A percentile compares a stretch with the other conserved stretches of the same genome.
Conservation (phyloP, 2,113 vertebrate species). For the Anolis sagrei region DNA sequence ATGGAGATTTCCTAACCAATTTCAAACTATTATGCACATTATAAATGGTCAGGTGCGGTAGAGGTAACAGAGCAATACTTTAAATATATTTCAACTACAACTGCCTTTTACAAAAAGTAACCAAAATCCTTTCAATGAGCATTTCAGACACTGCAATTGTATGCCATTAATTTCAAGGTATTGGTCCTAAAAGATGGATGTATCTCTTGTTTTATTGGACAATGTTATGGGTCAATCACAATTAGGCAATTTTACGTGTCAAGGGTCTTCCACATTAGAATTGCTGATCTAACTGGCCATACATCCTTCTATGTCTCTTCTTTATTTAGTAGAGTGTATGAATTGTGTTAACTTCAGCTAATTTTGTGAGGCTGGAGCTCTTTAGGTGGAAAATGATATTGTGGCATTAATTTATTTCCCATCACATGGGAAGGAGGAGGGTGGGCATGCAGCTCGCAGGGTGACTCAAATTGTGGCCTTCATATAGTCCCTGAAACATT, state of each 20-base stretch:
- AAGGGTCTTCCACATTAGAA: not conserved
- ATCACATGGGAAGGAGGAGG: no score
- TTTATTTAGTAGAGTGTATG: no score
- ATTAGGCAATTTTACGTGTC: not conserved
- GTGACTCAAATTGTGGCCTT: no score
- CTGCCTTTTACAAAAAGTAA: not conserved
- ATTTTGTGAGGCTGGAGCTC: no score
- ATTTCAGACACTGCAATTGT: not conserved
- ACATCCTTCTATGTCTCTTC: no score
- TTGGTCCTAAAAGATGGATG: not conserved
- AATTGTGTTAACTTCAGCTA: no score
- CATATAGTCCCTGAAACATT: no score
- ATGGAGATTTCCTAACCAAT: constrained; percentile 65
- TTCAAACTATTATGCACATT: constrained; percentile 46
- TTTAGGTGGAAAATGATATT: no score
- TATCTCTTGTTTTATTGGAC: not conserved
- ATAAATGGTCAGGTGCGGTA: not conserved
- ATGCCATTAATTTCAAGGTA: not conserved
- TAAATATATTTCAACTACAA: not conserved
- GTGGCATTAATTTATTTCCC: no score
- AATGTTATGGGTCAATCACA: not conserved
- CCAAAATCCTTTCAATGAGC: not conserved
- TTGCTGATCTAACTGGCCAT: no score
- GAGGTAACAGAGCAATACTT: constrained; percentile 15
- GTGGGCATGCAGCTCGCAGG: no score